Percentiles rank a stretch among this genome's conserved stretches.
Evolutionary conservation across 2,888 invertebrate species (phyloP).

Genomic region (Dolomedes plantarius): DNA sequence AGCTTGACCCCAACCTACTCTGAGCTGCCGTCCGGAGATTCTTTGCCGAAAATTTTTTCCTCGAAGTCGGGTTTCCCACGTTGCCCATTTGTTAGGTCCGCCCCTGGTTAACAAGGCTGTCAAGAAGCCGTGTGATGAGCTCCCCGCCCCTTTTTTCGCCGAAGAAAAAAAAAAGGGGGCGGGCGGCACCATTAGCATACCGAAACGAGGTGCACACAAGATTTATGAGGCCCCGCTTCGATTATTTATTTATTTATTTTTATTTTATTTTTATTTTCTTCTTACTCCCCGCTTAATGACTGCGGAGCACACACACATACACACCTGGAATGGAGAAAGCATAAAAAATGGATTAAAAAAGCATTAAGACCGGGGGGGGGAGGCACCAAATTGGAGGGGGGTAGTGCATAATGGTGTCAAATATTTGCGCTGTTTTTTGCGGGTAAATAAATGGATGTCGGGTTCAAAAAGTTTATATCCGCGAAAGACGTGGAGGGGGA

Average conservation of each 20-base stretch:
- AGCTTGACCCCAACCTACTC: neutral
- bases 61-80: constrained; percentile 29
- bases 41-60: neutral
- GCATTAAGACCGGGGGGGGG: constrained; percentile 4
- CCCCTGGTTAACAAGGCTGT: constrained; percentile 64
- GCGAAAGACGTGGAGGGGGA: neutral
- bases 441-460: constrained; percentile 6
- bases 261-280: too few relatives aligned
- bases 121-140: constrained; percentile 59
- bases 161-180: constrained; percentile 33
- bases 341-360: constrained; percentile 44
- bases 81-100: constrained; percentile 53
- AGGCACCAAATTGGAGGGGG: constrained; percentile 10
- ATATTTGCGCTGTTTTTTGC: constrained; percentile 17
- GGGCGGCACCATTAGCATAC: constrained; percentile 55
- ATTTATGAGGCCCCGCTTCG: constrained; percentile 43
- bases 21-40: neutral
- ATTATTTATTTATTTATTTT: constrained; percentile 14
- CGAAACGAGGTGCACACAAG: constrained; percentile 57
- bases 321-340: constrained; percentile 35
- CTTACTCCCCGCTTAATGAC: constrained; percentile 24
- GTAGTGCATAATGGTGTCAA: constrained; percentile 4
- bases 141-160: constrained; percentile 19
- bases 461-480: constrained; percentile 14
- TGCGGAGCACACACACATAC: neutral